Percentiles rank a stretch among this genome's conserved stretches.
phyloP scores from a whole-genome alignment of 2,888 invertebrate genomes.

The Caenorhabditis parvicauda region DNA sequence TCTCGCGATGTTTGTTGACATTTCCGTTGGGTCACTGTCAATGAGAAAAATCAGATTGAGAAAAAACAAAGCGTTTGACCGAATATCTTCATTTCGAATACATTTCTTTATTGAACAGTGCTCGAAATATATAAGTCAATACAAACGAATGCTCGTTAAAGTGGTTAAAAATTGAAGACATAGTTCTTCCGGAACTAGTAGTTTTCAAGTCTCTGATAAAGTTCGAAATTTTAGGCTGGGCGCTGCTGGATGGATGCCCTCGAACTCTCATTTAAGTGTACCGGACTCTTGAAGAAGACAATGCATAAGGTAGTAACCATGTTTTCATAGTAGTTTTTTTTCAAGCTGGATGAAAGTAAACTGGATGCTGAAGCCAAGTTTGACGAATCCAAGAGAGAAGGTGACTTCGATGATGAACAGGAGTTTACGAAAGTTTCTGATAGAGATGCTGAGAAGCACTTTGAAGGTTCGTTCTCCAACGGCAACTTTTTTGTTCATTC shows the following conservation, averaged over 20 bases:
- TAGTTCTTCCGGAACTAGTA: too few species aligned
- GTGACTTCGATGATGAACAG: constrained; percentile 35
- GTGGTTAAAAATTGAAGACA: too few species aligned
- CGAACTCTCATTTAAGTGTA: constrained; percentile 79
- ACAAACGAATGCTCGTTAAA: too few species aligned
- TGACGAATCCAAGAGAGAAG: constrained; percentile 19
- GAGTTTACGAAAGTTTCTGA: constrained; percentile 22
- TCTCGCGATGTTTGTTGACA: constrained; percentile 1
- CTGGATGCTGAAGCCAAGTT: constrained; percentile 5
- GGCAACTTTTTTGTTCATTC: too few species aligned
- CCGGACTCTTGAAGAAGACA: constrained; percentile 76
- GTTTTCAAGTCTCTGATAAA: too few species aligned
- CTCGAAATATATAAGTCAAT: too few species aligned
- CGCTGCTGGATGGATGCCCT: constrained; percentile 95
- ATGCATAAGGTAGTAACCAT: constrained; percentile 64
- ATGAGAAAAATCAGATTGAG: not conserved
- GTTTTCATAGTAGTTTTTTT: not conserved
- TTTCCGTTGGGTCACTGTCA: not conserved
- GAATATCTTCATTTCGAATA: not conserved
- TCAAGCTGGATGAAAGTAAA: constrained; percentile 20
- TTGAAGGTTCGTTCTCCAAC: constrained; percentile 34
- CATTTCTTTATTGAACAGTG: not conserved
- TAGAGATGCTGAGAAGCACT: constrained; percentile 57
- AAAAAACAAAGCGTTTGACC: not conserved
- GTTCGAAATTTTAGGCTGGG: constrained; percentile 61